Evolutionary conservation across 92 coral and sea anemone genomes (phyloP).

Genomic region (Phenganax subtilis): DNA sequence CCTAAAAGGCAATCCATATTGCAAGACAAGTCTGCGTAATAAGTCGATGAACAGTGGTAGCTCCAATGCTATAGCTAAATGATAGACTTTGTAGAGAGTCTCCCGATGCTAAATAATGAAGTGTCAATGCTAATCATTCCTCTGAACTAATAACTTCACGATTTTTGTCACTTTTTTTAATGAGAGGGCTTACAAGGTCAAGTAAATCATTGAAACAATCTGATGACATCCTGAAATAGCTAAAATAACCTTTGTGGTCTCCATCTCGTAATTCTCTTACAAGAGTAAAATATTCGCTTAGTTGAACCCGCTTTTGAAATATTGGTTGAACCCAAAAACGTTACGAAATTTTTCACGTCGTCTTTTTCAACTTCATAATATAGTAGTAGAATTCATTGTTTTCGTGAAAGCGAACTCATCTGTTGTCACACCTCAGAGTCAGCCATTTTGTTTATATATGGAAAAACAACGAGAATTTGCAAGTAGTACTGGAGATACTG

Average conservation of each 20-base stretch:
- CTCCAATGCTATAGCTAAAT: slow-evolving; percentile 1
- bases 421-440: too few species aligned
- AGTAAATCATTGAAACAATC: background rate
- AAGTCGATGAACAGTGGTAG: background rate
- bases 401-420: too few species aligned
- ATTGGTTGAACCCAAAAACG: slow-evolving; percentile 2
- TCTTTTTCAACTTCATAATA: background rate
- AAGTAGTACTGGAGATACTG: too few species aligned
- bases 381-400: too few species aligned
- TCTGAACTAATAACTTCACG: background rate
- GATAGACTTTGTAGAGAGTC: background rate
- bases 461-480: too few species aligned
- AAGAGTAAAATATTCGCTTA: background rate
- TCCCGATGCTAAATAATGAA: slow-evolving; percentile 12
- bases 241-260: slow-evolving; percentile 9
- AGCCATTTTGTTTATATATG: too few species aligned
- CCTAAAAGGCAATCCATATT: background rate
- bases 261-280: background rate
- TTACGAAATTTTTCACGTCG: background rate
- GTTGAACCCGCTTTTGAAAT: background rate
- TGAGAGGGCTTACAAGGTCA: background rate
- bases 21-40: background rate
- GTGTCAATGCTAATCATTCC: slow-evolving; percentile 13
- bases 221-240: background rate
- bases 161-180: background rate